phyloP scores from a whole-genome alignment of 2,888 invertebrate genomes.

The Cephus rjabovi region DNA sequence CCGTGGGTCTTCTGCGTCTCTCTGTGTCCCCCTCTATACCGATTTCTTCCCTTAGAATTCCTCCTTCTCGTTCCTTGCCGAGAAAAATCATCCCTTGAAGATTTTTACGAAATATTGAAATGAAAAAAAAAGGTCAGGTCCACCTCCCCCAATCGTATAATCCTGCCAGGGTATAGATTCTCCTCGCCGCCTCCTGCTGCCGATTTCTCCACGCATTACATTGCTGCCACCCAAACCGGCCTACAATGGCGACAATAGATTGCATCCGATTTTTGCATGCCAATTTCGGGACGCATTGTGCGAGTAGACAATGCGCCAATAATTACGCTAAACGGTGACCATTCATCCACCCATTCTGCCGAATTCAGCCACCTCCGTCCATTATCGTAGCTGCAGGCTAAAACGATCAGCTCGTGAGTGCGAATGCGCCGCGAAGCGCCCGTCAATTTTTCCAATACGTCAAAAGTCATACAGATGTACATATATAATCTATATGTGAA shows the following conservation, averaged over 20 bases:
- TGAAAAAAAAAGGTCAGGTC: neutral
- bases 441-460: neutral
- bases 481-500: neutral
- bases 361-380: conserved; percentile 47
- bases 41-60: neutral
- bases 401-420: neutral
- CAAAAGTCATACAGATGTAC: neutral
- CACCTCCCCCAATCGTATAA: neutral
- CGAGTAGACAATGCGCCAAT: conserved; percentile 64
- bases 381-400: neutral
- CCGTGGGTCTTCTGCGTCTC: neutral
- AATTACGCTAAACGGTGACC: conserved; percentile 64
- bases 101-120: neutral
- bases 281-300: conserved; percentile 63
- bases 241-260: conserved; percentile 61
- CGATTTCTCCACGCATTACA: neutral
- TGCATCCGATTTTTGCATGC: conserved; percentile 65
- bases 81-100: neutral
- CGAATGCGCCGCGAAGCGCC: neutral
- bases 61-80: neutral
- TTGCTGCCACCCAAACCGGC: neutral
- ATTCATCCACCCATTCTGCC: conserved; percentile 61
- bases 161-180: neutral
- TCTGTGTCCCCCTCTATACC: neutral
- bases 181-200: neutral